Evolutionary conservation across 2,888 invertebrate genomes (phyloP), one percentile per base, ranked within the genome.

Genomic region (Phalera bucephala): DNA sequence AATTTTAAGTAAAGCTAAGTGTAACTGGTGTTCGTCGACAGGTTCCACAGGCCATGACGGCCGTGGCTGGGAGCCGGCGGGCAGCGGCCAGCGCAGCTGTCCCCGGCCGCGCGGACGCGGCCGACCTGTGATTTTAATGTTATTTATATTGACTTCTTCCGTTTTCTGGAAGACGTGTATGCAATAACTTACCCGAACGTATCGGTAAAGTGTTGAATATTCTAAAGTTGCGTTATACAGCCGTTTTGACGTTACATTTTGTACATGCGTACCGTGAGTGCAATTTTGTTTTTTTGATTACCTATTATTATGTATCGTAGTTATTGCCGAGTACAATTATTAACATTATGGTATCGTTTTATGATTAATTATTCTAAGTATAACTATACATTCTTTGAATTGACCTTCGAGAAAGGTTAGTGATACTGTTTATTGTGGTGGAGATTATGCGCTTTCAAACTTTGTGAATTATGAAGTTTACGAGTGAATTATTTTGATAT

Each of bases 41-140:
- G 91, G 75, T 91, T 91, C 81, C 91, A 91, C 72, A 73, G 91
- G 68, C 91, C 91, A 81, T 91, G 90, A 91, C 91, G 88, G 85
- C 88, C 72, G 86, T 76, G 85, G 73, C 69, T 64, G 54, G 65
- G 57, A 59, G 60, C 56, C 42, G 58, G 49, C 64, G 64, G 59
- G 51, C 55, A 54, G 67, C 45, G 34, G 44, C 38, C 42, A 46
- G 10, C 7, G 5, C 11, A 1, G 11, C 52, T 51, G 13, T 9
- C 27, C 31, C 9, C 17, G 31, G 33, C 34, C 25, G 36, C 33
- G 31, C 38, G 32, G 27, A 29, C 26, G 32, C 31, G 35, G 30
- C 42, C 36, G 49, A 54, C 65, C 72, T 76, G 80, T 76, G 78
- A 75, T 77, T 60, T 63, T 62, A 64, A 67, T 63, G 62, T 64